Evolutionary conservation across 2,797 vertebrate species (phyloP).

Genomic region (Hozukius guyotensis): DNA sequence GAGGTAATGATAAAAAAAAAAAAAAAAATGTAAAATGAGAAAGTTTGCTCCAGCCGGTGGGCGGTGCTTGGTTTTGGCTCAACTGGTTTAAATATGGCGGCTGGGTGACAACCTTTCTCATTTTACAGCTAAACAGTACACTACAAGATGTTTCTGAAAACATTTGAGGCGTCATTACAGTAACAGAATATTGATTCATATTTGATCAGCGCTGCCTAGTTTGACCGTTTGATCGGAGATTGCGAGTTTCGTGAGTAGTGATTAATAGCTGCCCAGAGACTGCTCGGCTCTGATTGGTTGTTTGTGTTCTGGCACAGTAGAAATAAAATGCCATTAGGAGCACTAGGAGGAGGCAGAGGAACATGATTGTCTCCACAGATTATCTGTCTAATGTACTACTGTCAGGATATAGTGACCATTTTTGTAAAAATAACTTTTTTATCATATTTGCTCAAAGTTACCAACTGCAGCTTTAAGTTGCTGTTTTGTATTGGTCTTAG

Average conservation of each 20-base stretch:
- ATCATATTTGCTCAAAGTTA: background rate
- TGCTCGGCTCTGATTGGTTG: background rate
- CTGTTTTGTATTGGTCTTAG: background rate
- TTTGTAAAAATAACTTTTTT: background rate
- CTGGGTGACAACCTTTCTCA: background rate
- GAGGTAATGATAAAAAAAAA: background rate
- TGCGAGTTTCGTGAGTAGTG: background rate
- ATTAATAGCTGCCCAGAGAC: background rate
- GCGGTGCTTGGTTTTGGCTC: too few relatives aligned
- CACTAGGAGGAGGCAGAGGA: background rate
- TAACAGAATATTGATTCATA: background rate
- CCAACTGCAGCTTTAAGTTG: background rate
- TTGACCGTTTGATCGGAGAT: background rate
- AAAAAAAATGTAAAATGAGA: background rate
- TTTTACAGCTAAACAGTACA: too few relatives aligned
- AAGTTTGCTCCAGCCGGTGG: background rate
- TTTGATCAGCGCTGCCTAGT: background rate
- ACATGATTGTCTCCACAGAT: background rate
- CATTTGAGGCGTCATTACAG: too few relatives aligned
- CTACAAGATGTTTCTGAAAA: too few relatives aligned
- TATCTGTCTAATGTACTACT: background rate
- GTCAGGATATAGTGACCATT: background rate
- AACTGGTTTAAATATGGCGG: background rate
- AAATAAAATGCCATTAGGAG: background rate
- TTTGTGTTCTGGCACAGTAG: background rate